Base-by-base conservation (phyloP, 2,888 invertebrate genomes). In the Apotomis betuletana region DNA sequence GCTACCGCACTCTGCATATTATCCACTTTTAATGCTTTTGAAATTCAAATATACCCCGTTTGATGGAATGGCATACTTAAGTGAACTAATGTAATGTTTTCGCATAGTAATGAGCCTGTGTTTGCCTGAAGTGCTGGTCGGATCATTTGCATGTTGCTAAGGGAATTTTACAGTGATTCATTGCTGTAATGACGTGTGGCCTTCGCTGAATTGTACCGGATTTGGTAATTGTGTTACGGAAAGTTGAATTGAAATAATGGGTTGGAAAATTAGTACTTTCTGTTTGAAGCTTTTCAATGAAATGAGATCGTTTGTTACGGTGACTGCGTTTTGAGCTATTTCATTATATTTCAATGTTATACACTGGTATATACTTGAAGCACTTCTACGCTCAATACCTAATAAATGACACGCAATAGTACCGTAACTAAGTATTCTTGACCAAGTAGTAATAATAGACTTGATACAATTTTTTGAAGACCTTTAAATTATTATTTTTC, bases 61-160 rank as follows among this genome's bases (percentile, higher is more conserved):
- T 75, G 75, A 74, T 70, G 74, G 69, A 73, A 49, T 57, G 57
- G 62, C 62, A 61, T 75, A 69, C 74, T 74, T 74, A 71, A 73
- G 73, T 69, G 70, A 71, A 71, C 67, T 74, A 74, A 75, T 75
- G 73, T 74, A 73, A 77, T 75, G 75, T 72, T 76, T 76, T 77
- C 70, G 75, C 75, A 77, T 77, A 75, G 58, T 75, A 76, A 77
- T 74, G 75, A 76, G 69, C 36, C 46, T 3, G 36, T 70, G 63
- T 63, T 62, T 67, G 64, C 59, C 13, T 57, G 6, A 15, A 46
- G 55, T 51, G 36, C 67, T 15, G 49, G 44, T 55, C 44, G 46
- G 4, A 52, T 67, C 57, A 72, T 72, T 68, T 52, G 67, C 72
- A 72, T 72, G 62, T 71, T 44, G 67, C 52, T 72, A 12, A 51